These are phyloP conservation scores for Branchellion lobata DNA, from an alignment of 2,888 invertebrate genomes.

Conservation along the genomic window DNA sequence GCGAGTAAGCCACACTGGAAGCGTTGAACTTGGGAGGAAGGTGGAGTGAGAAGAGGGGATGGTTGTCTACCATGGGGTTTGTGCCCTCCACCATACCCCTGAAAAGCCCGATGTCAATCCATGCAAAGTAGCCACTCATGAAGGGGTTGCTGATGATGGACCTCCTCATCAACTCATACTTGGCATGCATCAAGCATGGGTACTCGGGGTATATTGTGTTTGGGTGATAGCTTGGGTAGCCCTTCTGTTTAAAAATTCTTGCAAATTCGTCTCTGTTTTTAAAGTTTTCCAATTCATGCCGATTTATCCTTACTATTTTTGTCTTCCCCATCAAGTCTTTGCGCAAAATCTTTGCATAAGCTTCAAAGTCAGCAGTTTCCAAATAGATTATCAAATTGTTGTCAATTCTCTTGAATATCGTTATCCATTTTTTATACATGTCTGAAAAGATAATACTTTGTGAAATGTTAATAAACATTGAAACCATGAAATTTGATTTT, in stretches of 20 bases:
- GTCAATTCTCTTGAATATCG: conserved; percentile 54
- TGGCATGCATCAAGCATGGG: conserved; percentile 58
- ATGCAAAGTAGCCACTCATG: conserved; percentile 55
- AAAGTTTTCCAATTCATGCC: conserved; percentile 55
- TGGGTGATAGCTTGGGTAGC: conserved; percentile 55
- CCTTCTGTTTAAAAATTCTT: conserved; percentile 53
- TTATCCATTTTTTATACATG: conserved; percentile 55
- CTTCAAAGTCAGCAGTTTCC: conserved; percentile 52
- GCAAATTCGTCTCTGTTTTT: conserved; percentile 52
- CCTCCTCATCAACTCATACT: conserved; percentile 56
- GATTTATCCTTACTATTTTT: conserved; percentile 50
- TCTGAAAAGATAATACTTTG: conserved; percentile 47
- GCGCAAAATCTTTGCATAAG: conserved; percentile 52
- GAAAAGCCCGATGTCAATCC: conserved; percentile 58
- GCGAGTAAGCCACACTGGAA: conserved; percentile 39
- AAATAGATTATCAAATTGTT: conserved; percentile 56
- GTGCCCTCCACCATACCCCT: conserved; percentile 50
- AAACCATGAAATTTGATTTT: not conserved
- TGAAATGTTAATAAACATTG: not conserved
- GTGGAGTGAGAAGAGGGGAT: conserved; percentile 9
- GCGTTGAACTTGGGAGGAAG: conserved; percentile 45
- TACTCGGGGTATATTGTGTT: conserved; percentile 57
- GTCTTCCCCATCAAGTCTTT: conserved; percentile 50
- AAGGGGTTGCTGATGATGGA: conserved; percentile 53
- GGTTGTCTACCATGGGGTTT: not conserved